phyloP scores from a whole-genome alignment of 2,888 invertebrate species.

The Caenorhabditis sinica region DNA sequence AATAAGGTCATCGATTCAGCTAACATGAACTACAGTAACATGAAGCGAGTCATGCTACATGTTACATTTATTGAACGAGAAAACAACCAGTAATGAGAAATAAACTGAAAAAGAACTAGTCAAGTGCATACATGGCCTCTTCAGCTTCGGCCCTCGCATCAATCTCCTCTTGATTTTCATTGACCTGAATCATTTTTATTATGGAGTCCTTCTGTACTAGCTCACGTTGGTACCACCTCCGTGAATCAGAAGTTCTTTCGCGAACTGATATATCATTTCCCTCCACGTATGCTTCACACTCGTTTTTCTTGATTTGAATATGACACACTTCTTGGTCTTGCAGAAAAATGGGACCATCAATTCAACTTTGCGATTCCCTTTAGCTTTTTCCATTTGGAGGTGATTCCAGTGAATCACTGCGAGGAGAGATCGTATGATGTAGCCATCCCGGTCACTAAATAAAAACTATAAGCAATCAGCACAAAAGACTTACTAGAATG shows the following conservation, averaged over 20 bases:
- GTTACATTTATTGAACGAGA: slow-evolving; percentile 50
- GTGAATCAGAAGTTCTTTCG: background rate
- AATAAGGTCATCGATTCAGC: no score
- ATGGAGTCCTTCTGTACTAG: background rate
- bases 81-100: slow-evolving; percentile 59
- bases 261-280: background rate
- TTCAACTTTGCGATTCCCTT: background rate
- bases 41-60: no score
- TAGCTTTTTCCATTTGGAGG: background rate
- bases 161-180: no score
- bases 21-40: no score
- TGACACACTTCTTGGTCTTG: background rate
- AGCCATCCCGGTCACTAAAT: background rate
- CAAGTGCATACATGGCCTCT: background rate
- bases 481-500: background rate
- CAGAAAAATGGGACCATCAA: background rate
- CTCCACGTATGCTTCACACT: background rate
- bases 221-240: background rate
- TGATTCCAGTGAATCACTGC: background rate
- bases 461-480: background rate
- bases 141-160: no score
- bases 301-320: background rate
- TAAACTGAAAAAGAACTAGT: slow-evolving; percentile 55
- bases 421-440: background rate
- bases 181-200: background rate